Conservation (phyloP, 1,140 invertebrate genomes). For the Aricia agestis region DNA sequence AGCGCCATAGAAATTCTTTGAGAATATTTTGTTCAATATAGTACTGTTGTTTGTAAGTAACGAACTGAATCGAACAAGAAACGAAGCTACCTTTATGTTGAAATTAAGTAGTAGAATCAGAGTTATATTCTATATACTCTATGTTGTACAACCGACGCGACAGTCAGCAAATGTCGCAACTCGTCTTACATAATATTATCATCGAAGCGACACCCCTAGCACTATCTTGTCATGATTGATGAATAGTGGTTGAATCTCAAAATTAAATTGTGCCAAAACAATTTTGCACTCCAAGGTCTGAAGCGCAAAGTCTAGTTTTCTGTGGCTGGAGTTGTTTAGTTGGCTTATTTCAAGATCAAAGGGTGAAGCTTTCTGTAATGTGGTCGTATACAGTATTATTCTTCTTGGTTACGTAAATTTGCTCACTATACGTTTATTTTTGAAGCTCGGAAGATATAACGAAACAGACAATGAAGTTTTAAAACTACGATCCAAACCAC, state of each 20-base stretch:
- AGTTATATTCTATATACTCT: not conserved
- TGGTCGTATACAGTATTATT: not conserved
- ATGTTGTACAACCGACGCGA: not conserved
- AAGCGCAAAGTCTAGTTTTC: not conserved
- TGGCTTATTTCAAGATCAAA: not conserved
- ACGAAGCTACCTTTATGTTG: no score
- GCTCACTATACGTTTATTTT: not conserved
- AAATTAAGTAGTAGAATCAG: no score
- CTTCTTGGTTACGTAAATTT: not conserved
- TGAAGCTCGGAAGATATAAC: not conserved
- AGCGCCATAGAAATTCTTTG: no score
- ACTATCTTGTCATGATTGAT: not conserved
- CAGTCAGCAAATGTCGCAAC: not conserved
- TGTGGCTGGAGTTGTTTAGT: not conserved
- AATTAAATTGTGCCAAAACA: not conserved
- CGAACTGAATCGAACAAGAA: no score
- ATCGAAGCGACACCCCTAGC: not conserved
- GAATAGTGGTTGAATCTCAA: not conserved
- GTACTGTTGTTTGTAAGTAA: no score
- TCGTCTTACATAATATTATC: not conserved
- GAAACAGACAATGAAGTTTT: not conserved
- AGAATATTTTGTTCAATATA: no score
- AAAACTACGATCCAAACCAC: no score
- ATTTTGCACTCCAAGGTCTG: not conserved
- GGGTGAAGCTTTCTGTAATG: not conserved